phyloP scores from a whole-genome alignment of 2,888 invertebrate species.

The Xanthia icteritia region DNA sequence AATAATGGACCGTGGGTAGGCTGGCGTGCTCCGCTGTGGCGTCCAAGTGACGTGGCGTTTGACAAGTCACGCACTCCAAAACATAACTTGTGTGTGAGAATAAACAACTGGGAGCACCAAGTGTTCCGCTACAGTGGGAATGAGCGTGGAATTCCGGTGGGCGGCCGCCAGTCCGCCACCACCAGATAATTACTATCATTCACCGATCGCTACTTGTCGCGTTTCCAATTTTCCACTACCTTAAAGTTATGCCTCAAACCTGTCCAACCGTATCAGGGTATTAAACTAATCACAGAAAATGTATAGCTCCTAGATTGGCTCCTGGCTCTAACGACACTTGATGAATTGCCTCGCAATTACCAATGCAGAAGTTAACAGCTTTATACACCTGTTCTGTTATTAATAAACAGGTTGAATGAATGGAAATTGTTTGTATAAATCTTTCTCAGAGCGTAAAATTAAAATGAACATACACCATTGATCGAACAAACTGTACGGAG shows the following conservation, averaged over 20 bases:
- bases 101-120: slow-evolving; percentile 73
- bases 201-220: slow-evolving; percentile 69
- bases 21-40: slow-evolving; percentile 62
- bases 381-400: slow-evolving; percentile 51
- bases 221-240: slow-evolving; percentile 64
- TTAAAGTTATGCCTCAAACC: slow-evolving; percentile 60
- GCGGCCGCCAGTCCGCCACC: slow-evolving; percentile 65
- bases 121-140: slow-evolving; percentile 67
- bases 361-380: slow-evolving; percentile 52
- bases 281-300: slow-evolving; percentile 59
- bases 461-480: slow-evolving; percentile 24
- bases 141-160: slow-evolving; percentile 73
- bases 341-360: slow-evolving; percentile 59
- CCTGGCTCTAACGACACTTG: slow-evolving; percentile 55
- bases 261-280: slow-evolving; percentile 56
- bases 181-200: slow-evolving; percentile 74
- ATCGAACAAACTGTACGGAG: slow-evolving; percentile 26
- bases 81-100: slow-evolving; percentile 76
- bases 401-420: slow-evolving; percentile 47
- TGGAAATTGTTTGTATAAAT: slow-evolving; percentile 51
- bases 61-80: slow-evolving; percentile 82
- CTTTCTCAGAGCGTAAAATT: slow-evolving; percentile 38
- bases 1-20: slow-evolving; percentile 69
- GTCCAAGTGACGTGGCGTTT: slow-evolving; percentile 75
- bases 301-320: slow-evolving; percentile 52